These are phyloP conservation scores for Lepidurus couesii DNA, from an alignment of 1,140 invertebrate species.

Conservation along the genomic window DNA sequence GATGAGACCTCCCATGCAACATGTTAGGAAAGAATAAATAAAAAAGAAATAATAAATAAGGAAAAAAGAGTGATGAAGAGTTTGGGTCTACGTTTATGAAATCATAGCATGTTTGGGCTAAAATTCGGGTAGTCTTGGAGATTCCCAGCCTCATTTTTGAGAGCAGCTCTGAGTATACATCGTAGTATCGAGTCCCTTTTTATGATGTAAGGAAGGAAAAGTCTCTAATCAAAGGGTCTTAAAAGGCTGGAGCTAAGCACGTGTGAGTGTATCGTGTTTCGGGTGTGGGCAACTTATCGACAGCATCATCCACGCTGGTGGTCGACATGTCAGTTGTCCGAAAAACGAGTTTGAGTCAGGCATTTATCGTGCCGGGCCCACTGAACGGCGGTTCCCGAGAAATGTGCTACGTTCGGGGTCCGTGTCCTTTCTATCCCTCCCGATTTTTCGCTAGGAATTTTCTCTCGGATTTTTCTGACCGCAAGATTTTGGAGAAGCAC, in stretches of 20 bases:
- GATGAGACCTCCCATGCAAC: constrained; percentile 5
- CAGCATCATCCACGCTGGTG: constrained; percentile 12
- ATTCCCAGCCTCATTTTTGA: too few species aligned
- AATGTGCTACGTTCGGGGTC: too few species aligned
- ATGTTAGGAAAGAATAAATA: background rate
- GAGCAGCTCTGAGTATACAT: too few species aligned
- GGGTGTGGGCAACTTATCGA: constrained; percentile 20
- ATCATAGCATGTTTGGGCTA: background rate
- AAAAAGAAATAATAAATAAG: background rate
- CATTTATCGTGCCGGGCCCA: background rate
- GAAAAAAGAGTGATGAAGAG: background rate
- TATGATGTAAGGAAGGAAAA: background rate
- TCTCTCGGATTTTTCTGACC: too few species aligned
- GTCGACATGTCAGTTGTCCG: constrained; percentile 13
- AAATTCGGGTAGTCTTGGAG: background rate
- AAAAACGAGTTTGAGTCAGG: constrained; percentile 22
- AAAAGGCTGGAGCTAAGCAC: constrained; percentile 10
- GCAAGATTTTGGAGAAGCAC: too few species aligned
- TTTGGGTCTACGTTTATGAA: background rate
- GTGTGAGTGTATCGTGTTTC: constrained; percentile 21
- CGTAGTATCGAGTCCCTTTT: background rate
- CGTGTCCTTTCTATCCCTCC: too few species aligned
- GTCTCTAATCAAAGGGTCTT: constrained; percentile 19
- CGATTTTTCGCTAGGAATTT: too few species aligned
- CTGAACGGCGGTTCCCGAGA: background rate